Evolutionary conservation across 2,888 invertebrate species (phyloP).

Genomic region (Ptychoptera contaminata): DNA sequence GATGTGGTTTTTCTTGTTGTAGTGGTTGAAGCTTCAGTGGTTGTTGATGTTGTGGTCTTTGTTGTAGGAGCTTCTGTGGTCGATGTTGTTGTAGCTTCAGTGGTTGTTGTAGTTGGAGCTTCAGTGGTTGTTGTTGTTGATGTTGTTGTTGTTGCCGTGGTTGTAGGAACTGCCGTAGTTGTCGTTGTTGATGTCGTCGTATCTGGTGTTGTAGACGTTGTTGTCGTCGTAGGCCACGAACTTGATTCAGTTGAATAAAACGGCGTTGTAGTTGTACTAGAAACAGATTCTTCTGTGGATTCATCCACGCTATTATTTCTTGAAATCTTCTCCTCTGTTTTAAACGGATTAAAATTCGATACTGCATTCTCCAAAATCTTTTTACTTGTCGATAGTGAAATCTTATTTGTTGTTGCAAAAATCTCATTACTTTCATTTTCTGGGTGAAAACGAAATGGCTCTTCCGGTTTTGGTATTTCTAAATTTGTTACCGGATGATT

Average conservation of each 20-base stretch:
- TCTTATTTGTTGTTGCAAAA: too few species aligned
- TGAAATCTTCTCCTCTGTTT: background rate
- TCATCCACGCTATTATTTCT: background rate
- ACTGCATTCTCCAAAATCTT: too few species aligned
- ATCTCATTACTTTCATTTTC: too few species aligned
- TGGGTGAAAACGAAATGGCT: too few species aligned
- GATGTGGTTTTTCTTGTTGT: slow-evolving; percentile 24
- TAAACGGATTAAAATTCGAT: too few species aligned
- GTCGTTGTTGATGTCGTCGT: background rate
- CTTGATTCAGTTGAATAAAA: background rate
- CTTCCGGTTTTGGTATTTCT: background rate
- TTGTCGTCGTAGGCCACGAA: slow-evolving; percentile 1
- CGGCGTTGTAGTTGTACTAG: background rate
- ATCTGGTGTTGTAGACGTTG: background rate
- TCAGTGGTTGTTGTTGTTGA: background rate
- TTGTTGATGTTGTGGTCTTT: slow-evolving; percentile 7
- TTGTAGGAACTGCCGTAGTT: background rate
- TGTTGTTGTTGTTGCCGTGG: background rate
- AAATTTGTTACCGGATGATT: slow-evolving; percentile 1
- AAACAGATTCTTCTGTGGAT: background rate
- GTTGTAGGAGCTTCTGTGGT: slow-evolving; percentile 7
- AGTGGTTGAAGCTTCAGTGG: slow-evolving; percentile 11
- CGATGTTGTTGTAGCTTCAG: slow-evolving; percentile 8
- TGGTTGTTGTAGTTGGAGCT: slow-evolving; percentile 11
- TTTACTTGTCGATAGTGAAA: too few species aligned